Conservation (phyloP, 2,888 invertebrate species). For the Mongoloraphidia duomilia region DNA sequence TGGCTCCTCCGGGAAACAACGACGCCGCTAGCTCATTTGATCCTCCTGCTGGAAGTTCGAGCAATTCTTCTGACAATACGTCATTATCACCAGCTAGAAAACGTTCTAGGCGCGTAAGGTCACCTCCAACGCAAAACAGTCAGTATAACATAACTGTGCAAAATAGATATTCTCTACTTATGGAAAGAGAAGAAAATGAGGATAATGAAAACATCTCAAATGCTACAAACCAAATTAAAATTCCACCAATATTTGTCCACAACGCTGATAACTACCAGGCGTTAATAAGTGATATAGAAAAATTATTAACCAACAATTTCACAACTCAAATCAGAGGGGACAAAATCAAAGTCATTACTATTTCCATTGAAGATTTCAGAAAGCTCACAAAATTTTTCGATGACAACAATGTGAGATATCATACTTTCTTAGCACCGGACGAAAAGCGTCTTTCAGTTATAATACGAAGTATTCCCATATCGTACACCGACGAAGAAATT, state of each 20-base stretch:
- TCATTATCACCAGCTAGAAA: too few species aligned
- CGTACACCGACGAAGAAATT: constrained; percentile 1
- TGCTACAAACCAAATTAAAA: too few species aligned
- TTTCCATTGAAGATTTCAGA: constrained; percentile 1
- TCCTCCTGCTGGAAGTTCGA: too few species aligned
- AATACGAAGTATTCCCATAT: constrained; percentile 4
- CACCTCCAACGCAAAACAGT: too few species aligned
- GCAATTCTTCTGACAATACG: too few species aligned
- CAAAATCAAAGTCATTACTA: constrained; percentile 1
- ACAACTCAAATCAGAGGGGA: constrained; percentile 1
- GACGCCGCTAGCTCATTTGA: too few species aligned
- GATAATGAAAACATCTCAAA: too few species aligned
- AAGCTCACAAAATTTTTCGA: constrained; percentile 5
- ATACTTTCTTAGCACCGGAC: not conserved
- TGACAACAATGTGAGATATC: constrained; percentile 1
- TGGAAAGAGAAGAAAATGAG: too few species aligned
- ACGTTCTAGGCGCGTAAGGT: too few species aligned
- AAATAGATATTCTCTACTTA: too few species aligned
- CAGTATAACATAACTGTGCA: too few species aligned
- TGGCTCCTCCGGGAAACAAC: too few species aligned
- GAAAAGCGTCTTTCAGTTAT: not conserved
- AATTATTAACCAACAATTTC: not conserved
- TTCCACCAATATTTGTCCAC: constrained; percentile 4
- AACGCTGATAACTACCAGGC: constrained; percentile 1
- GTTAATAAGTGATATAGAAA: not conserved